Evolutionary conservation across 2,113 vertebrate species (phyloP).

Genomic region (Shinisaurus crocodilurus): DNA sequence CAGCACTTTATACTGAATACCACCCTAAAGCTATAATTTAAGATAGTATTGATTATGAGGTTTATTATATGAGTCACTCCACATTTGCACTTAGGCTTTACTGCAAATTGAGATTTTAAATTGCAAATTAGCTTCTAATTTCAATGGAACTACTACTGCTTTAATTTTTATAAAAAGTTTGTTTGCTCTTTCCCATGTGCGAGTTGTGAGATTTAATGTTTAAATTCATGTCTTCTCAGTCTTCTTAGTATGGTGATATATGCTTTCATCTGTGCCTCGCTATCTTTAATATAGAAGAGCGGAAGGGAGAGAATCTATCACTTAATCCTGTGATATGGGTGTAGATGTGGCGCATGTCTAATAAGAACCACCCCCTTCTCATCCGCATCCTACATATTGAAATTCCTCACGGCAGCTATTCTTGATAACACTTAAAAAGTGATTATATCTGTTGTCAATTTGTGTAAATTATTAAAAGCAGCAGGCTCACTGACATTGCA

Average conservation of each 20-base stretch:
- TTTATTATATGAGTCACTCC: neutral
- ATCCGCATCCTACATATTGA: slow-evolving; percentile 37
- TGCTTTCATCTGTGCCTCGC: slow-evolving; percentile 15
- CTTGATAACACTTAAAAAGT: slow-evolving; percentile 63
- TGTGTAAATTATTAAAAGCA: slow-evolving; percentile 68
- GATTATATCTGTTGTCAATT: slow-evolving; percentile 68
- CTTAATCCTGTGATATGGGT: slow-evolving; percentile 39
- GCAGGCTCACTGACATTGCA: slow-evolving; percentile 38
- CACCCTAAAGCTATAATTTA: neutral
- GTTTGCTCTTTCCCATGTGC: neutral
- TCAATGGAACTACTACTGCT: neutral
- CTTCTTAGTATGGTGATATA: slow-evolving; percentile 37
- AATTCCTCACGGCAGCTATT: slow-evolving; percentile 59
- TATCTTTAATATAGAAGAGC: slow-evolving; percentile 34
- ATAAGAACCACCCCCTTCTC: neutral
- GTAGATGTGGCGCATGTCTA: slow-evolving; percentile 34
- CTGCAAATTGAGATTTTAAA: neutral
- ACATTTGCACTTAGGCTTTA: neutral
- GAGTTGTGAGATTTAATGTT: slow-evolving; percentile 46
- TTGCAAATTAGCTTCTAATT: slow-evolving; percentile 12
- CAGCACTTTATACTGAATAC: too few species aligned
- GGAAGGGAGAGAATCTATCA: neutral
- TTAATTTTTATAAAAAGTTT: neutral
- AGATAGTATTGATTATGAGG: neutral
- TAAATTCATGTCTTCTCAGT: slow-evolving; percentile 23